Conservation (phyloP, 2,797 vertebrate species). For the Kryptolebias ocellatus region DNA sequence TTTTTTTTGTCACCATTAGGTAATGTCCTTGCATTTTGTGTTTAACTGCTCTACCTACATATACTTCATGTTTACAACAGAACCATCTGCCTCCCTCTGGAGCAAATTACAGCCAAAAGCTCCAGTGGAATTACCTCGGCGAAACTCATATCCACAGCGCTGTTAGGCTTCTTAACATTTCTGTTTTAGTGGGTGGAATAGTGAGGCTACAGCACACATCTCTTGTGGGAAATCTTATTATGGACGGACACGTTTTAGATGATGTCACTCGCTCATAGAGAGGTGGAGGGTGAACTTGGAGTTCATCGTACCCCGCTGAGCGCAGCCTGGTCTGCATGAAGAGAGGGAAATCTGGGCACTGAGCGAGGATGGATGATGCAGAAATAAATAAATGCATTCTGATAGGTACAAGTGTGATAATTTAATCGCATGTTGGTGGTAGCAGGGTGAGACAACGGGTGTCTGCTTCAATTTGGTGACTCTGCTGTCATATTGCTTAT, state of each 20-base stretch:
- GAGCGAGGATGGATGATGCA: conserved; percentile 16
- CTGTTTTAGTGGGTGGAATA: conserved; percentile 35
- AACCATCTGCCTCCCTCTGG: conserved; percentile 24
- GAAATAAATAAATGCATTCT: conserved; percentile 19
- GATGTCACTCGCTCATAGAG: conserved; percentile 62
- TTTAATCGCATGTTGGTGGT: not conserved
- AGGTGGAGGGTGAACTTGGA: conserved; percentile 40
- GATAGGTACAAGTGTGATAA: not conserved
- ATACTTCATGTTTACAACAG: conserved; percentile 34
- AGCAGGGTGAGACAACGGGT: not conserved
- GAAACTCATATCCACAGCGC: conserved; percentile 10
- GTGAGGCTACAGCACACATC: conserved; percentile 54
- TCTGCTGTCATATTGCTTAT: not conserved
- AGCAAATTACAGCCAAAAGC: conserved; percentile 2
- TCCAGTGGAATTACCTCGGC: conserved; percentile 14
- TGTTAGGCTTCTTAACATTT: conserved; percentile 33
- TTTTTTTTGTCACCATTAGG: not conserved
- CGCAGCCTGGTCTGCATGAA: conserved; percentile 28
- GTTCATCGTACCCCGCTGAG: conserved; percentile 41
- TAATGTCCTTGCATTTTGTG: conserved; percentile 8
- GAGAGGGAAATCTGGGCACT: conserved; percentile 11
- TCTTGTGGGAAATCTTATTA: conserved; percentile 58
- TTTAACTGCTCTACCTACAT: conserved; percentile 16
- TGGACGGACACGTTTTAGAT: conserved; percentile 53
- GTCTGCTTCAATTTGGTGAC: not conserved